Evolutionary conservation across 1,140 invertebrate species (phyloP).

Genomic region (Euborellia annulipes): DNA sequence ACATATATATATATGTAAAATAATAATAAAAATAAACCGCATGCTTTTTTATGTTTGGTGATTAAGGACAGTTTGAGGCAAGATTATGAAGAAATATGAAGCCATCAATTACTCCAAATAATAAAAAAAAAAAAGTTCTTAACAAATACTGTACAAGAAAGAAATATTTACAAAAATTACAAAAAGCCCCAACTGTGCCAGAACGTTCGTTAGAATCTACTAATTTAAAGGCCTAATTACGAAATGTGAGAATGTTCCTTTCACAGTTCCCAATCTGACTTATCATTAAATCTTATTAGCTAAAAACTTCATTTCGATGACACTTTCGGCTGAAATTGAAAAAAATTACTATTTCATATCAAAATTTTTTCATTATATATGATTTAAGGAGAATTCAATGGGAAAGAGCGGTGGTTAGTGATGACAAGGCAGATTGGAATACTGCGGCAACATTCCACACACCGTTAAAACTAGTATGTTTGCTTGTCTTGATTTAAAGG

Average conservation of each 20-base stretch:
- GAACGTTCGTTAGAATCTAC: slow-evolving; percentile 9
- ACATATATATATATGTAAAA: too few relatives aligned
- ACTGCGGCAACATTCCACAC: slow-evolving; percentile 43
- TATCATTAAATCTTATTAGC: slow-evolving; percentile 18
- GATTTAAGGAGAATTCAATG: neutral
- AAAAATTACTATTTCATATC: neutral
- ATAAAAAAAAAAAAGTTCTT: too few relatives aligned
- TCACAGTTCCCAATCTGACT: slow-evolving; percentile 43
- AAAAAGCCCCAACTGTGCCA: slow-evolving; percentile 30
- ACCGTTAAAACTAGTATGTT: neutral
- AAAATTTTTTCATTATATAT: neutral
- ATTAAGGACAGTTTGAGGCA: slow-evolving; percentile 10
- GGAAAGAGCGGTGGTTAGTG: slow-evolving; percentile 11
- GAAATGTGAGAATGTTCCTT: slow-evolving; percentile 47
- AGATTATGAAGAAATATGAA: slow-evolving; percentile 8
- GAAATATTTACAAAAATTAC: slow-evolving; percentile 48
- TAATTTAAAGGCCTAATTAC: slow-evolving; percentile 11
- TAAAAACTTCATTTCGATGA: neutral
- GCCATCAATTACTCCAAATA: slow-evolving; percentile 2
- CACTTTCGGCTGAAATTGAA: neutral
- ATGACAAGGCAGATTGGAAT: slow-evolving; percentile 41
- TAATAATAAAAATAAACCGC: slow-evolving; percentile 3
- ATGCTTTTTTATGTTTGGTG: slow-evolving; percentile 7
- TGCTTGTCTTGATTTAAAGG: neutral
- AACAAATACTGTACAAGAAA: slow-evolving; percentile 24